Evolutionary conservation across 2,797 vertebrate genomes (phyloP).

Genomic region (Oryzias dopingdopingensis): DNA sequence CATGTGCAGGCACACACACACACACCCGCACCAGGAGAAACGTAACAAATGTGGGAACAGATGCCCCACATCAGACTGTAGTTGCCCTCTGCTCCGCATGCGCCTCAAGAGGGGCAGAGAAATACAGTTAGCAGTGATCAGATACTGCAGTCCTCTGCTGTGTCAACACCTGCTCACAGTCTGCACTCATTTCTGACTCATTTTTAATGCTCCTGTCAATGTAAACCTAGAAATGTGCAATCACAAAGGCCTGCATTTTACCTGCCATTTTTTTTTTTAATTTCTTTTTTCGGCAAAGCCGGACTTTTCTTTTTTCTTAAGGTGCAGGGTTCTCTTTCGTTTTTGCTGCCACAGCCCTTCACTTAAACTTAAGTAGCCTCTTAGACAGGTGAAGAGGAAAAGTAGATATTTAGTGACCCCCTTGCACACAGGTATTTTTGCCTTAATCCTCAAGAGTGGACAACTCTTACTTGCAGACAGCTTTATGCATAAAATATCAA

Average conservation of each 20-base stretch:
- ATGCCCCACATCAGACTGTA: conserved; percentile 73
- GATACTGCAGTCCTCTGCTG: conserved; percentile 57
- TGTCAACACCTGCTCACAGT: conserved; percentile 28
- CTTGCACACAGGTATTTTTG: conserved; percentile 9
- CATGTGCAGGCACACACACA: conserved; percentile 13
- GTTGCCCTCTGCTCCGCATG: conserved; percentile 67
- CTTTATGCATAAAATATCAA: not conserved
- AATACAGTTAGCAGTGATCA: conserved; percentile 65
- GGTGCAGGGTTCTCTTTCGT: conserved; percentile 13
- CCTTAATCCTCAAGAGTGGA: not conserved
- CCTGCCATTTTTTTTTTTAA: not conserved
- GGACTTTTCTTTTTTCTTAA: conserved; percentile 6
- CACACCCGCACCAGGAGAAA: conserved; percentile 40
- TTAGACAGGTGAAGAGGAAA: conserved; percentile 47
- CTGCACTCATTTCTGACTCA: conserved; percentile 2
- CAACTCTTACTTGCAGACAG: not conserved
- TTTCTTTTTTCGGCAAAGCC: conserved; percentile 7
- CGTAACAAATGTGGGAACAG: conserved; percentile 77
- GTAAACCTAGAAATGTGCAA: conserved; percentile 13
- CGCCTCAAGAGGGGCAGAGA: conserved; percentile 64
- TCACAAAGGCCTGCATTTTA: conserved; percentile 7
- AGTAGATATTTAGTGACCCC: conserved; percentile 36
- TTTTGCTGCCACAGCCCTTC: conserved; percentile 12
- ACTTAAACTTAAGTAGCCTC: conserved; percentile 36
- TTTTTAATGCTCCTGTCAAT: conserved; percentile 20